Evolutionary conservation across 2,888 invertebrate genomes (phyloP).

Genomic region (Cataglyphis altisquamis): DNA sequence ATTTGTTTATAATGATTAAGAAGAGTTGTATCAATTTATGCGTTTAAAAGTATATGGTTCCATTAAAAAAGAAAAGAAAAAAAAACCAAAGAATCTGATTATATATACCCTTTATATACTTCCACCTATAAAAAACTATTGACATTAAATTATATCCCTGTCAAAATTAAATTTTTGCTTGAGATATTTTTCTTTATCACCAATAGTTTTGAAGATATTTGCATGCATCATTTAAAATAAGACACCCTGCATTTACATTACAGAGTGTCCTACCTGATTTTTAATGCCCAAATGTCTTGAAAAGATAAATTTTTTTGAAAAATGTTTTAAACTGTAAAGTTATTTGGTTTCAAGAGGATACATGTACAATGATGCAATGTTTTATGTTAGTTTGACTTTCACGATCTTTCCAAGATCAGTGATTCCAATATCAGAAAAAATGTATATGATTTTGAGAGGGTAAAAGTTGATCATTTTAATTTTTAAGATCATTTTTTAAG

Average conservation of each 20-base stretch:
- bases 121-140: not conserved
- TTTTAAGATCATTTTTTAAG: too few relatives aligned
- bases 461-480: too few relatives aligned
- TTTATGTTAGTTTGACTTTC: not conserved
- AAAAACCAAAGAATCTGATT: too few relatives aligned
- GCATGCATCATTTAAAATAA: conserved; percentile 5
- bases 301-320: not conserved
- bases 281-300: not conserved
- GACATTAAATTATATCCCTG: not conserved
- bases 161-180: not conserved
- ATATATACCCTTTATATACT: not conserved
- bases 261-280: not conserved
- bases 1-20: not conserved
- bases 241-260: not conserved
- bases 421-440: too few relatives aligned
- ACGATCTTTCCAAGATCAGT: not conserved
- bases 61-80: not conserved
- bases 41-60: not conserved
- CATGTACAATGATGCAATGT: not conserved
- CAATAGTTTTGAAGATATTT: conserved; percentile 5
- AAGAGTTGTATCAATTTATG: conserved; percentile 5
- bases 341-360: not conserved
- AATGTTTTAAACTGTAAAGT: not conserved
- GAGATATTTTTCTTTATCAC: not conserved
- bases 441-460: too few relatives aligned